Base-by-base conservation (phyloP, 2,888 invertebrate genomes). In the Plebejus argus region DNA sequence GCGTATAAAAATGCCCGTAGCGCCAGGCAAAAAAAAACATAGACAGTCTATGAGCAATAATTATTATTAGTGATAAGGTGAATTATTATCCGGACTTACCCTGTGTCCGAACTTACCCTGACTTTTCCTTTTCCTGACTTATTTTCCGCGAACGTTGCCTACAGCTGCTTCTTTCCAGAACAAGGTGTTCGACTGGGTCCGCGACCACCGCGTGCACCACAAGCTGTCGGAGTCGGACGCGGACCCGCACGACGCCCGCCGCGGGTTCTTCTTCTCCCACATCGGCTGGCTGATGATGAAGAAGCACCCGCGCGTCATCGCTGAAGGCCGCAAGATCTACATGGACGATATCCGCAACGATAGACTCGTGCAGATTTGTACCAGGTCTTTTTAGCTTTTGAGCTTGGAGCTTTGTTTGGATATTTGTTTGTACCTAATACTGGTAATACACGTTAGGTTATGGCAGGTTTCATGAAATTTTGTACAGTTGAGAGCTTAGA, bases 181-280 rank as follows among this genome's bases (percentile, higher is more conserved):
- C 85, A 95, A 94, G 35, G 93, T 97, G 76, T 96, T 90, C 85
- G 95, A 97, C 82, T 97, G 97, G 97, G 96, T 96, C 0, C 92
- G 97, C 53, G 97, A 97, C 86, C 97, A 97, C 86, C 93, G 97
- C 70, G 95, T 97, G 0, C 97, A 97, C 84, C 96, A 96, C 86
- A 97, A 96, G 87, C 96, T 94, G 89, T 95, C 95, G 0, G 98
- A 98, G 87, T 97, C 97, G 0, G 95, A 96, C 82, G 97, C 97
- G 0, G 98, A 98, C 90, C 98, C 98, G 0, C 98, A 98, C 87
- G 96, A 98, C 87, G 96, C 96, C 4, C 95, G 95, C 78, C 95
- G 97, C 8, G 98, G 98, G 0, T 98, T 99, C 91, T 98, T 98
- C 93, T 99, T 98, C 91, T 95, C 98, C 0, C 99, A 99, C 87